Base-by-base conservation (phyloP, 2,113 vertebrate genomes). In the Nymphicus hollandicus region DNA sequence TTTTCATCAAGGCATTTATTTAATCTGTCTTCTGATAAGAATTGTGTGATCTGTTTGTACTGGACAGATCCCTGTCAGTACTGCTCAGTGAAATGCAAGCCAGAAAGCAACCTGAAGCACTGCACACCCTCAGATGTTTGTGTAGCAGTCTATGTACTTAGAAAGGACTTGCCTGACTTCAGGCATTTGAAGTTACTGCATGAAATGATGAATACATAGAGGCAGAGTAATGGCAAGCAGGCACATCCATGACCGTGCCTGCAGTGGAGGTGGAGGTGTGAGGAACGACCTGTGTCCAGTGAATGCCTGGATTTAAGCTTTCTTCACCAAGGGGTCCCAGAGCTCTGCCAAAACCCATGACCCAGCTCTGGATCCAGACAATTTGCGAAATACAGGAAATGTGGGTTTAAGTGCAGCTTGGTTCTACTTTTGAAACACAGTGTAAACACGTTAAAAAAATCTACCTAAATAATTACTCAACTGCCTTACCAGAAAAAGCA, bases 1-100 rank as follows among this genome's bases (percentile, higher is more conserved):
- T 82, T 89, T 91, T 84, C 80, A 91, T 83, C 47, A 91, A 81
- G 73, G 68, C 4, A 33, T 95, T 83, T 77, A 70, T 93, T 91
- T 93, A 52, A 91, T 93, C 93, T 84, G 86, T 84, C 72, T 97
- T 93, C 61, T 92, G 89, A 95, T 95, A 95, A 96, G 66, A 85
- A 33, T 15, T 33, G 20, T 80, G 53, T 81, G 91, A 93, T 91
- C 50, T 84, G 69, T 81, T 84, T 87, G 35, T 43, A 11, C 44
- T 31, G 24, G 43, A 4, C 20, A 84, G 88, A 64, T 55, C 77
- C 43, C 60, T 94, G 79, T 92, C 89, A 86, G 86, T 85, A 37
- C 47, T 65, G 22, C 24, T 91, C 77, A 76, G 65, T 44, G 89
- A 84, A 86, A 92, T 19, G 29, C 61, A 92, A 89, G 28, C 72